Conservation (phyloP, 2,888 invertebrate species). For the Drosophila formosana region DNA sequence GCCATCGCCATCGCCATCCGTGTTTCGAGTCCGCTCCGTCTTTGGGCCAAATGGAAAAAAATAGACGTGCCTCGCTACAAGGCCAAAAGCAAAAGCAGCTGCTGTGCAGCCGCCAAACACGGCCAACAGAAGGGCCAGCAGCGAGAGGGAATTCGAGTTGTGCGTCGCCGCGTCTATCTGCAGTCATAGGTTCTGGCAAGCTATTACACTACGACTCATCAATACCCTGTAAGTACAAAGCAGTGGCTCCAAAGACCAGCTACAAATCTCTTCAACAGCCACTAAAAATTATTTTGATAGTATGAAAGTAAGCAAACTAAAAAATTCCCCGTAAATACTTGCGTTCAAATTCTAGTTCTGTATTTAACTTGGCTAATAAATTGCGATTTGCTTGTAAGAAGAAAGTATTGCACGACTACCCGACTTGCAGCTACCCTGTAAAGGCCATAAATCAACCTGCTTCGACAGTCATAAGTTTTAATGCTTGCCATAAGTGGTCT, state of each 20-base stretch:
- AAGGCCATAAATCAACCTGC: neutral
- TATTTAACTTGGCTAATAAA: neutral
- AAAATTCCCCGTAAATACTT: neutral
- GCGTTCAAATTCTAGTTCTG: neutral
- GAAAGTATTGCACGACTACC: neutral
- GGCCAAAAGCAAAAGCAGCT: slow-evolving; percentile 37
- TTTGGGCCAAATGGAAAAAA: slow-evolving; percentile 75
- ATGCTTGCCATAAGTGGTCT: neutral
- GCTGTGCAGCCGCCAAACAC: slow-evolving; percentile 36
- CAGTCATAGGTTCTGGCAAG: slow-evolving; percentile 45
- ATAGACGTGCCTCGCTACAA: slow-evolving; percentile 68
- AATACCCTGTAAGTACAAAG: neutral
- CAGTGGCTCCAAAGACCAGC: neutral
- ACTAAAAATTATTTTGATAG: neutral
- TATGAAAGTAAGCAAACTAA: neutral
- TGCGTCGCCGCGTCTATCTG: slow-evolving; percentile 44
- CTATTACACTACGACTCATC: neutral
- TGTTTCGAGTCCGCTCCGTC: slow-evolving; percentile 41
- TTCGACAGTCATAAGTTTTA: neutral
- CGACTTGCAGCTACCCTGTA: slow-evolving; percentile 1
- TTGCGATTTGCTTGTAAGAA: neutral
- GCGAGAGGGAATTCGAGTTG: slow-evolving; percentile 11
- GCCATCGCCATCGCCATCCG: neutral
- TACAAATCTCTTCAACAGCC: neutral
- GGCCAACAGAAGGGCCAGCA: slow-evolving; percentile 33